Evolutionary conservation across 2,113 vertebrate species (phyloP).

Genomic region (Peromyscus leucopus): DNA sequence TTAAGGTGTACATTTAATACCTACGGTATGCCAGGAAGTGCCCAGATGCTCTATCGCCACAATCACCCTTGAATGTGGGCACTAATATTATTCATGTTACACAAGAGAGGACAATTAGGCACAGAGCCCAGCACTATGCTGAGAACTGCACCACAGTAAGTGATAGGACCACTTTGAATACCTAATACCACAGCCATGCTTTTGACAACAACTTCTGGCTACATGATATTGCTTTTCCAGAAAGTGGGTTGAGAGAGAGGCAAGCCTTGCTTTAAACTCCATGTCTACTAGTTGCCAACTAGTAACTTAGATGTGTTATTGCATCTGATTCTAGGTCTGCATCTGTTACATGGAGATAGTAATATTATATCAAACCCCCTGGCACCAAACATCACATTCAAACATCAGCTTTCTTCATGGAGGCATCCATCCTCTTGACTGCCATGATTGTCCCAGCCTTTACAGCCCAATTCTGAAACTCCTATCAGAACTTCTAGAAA

Average conservation of each 20-base stretch:
- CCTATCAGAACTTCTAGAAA: background rate
- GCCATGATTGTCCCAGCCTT: background rate
- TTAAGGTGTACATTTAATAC: background rate
- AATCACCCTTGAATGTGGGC: background rate
- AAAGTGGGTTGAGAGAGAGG: background rate
- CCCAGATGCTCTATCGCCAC: background rate
- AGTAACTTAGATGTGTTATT: background rate
- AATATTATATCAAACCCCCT: background rate
- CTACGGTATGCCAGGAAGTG: background rate
- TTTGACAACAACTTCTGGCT: background rate
- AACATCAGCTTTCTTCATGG: background rate
- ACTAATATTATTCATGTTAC: constrained; percentile 20
- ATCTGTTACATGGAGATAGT: background rate
- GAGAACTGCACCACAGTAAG: background rate
- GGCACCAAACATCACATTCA: background rate
- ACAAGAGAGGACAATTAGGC: background rate
- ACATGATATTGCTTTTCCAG: background rate
- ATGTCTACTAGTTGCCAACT: background rate
- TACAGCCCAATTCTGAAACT: background rate
- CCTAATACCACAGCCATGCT: background rate
- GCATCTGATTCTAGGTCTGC: background rate
- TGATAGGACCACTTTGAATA: background rate
- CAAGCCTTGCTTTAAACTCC: background rate
- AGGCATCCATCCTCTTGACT: background rate
- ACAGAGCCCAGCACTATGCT: background rate